Evolutionary conservation across 2,113 vertebrate genomes (phyloP).

Genomic region (Vulpes lagopus): DNA sequence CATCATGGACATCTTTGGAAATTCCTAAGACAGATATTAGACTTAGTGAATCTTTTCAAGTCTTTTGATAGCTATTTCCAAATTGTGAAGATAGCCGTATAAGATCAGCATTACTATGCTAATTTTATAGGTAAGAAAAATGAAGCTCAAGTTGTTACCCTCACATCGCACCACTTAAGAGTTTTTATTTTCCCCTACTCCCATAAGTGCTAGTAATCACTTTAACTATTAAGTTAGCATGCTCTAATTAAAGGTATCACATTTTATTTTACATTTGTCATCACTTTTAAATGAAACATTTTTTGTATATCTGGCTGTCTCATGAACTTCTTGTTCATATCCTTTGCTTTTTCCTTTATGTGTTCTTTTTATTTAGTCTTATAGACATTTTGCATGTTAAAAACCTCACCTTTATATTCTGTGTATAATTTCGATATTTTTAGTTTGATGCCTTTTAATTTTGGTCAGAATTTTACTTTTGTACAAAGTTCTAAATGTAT

Average conservation of each 20-base stretch:
- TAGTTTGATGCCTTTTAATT: conserved; percentile 7
- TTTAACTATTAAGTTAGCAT: conserved; percentile 16
- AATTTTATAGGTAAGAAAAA: conserved; percentile 46
- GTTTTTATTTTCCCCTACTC: background rate
- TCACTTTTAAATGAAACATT: background rate
- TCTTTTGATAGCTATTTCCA: conserved; percentile 34
- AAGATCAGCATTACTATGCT: background rate
- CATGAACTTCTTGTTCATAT: background rate
- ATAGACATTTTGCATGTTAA: conserved; percentile 2
- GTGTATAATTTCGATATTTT: background rate
- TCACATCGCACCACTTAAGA: background rate
- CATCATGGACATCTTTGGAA: background rate
- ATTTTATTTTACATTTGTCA: conserved; percentile 31
- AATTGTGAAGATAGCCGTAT: background rate
- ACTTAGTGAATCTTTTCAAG: conserved; percentile 10
- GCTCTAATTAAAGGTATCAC: background rate
- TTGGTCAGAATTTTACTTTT: conserved; percentile 21
- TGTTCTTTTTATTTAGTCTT: conserved; percentile 36
- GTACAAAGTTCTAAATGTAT: background rate
- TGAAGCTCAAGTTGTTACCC: background rate
- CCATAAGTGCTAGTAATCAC: background rate
- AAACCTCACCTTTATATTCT: background rate
- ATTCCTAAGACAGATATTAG: background rate
- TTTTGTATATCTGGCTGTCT: background rate
- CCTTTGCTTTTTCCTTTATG: background rate